phyloP scores from a whole-genome alignment of 2,113 vertebrate genomes.

The Heterochromis multidens region DNA sequence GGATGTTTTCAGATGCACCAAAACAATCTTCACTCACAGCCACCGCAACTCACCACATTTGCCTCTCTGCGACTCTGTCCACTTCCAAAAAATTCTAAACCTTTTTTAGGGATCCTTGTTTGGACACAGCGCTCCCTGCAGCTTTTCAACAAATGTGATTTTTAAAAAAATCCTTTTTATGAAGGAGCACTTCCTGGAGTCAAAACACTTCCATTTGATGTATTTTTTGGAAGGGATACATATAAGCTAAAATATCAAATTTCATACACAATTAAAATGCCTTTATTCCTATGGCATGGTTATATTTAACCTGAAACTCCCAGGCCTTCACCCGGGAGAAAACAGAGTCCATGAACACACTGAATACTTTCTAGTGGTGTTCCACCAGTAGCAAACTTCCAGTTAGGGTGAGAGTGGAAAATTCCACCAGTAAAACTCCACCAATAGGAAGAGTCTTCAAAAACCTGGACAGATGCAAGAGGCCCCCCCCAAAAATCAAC shows the following conservation, averaged over 20 bases:
- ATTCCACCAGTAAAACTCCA: no score
- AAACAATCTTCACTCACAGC: background rate
- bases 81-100: background rate
- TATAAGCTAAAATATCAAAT: background rate
- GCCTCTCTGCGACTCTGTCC: background rate
- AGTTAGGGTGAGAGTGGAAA: no score
- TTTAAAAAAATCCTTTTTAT: background rate
- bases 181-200: background rate
- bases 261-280: background rate
- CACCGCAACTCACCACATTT: background rate
- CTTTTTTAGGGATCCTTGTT: background rate
- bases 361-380: no score
- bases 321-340: no score
- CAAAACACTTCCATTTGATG: no score
- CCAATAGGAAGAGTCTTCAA: no score
- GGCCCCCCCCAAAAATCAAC: no score
- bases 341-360: no score
- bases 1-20: background rate
- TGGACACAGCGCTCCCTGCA: background rate
- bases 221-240: no score
- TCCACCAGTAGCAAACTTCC: no score
- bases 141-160: background rate
- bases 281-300: background rate
- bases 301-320: no score
- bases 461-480: no score